These are phyloP conservation scores for Pyralis farinalis DNA, from an alignment of 2,888 invertebrate species.

Conservation along the genomic window DNA sequence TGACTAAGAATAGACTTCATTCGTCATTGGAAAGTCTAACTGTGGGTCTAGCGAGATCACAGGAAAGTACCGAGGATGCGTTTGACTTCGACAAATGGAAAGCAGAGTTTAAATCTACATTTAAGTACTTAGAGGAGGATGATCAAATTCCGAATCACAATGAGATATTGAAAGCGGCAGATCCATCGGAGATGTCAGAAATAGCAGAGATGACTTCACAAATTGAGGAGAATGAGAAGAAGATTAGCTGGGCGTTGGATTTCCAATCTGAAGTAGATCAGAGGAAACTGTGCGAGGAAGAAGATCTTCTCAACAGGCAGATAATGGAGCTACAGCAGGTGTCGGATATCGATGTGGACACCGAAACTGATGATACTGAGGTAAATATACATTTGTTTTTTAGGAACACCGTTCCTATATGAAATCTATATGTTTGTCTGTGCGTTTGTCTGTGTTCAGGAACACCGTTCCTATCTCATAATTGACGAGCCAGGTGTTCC, in stretches of 20 bases:
- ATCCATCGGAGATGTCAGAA: conserved; percentile 73
- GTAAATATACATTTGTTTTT: conserved; percentile 39
- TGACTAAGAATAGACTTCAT: conserved; percentile 64
- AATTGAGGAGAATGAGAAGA: conserved; percentile 77
- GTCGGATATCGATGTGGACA: conserved; percentile 88
- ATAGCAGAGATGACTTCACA: conserved; percentile 76
- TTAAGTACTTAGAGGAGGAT: conserved; percentile 67
- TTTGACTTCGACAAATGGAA: conserved; percentile 76
- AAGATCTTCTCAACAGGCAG: conserved; percentile 87
- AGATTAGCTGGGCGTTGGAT: conserved; percentile 82
- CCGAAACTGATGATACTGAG: conserved; percentile 90
- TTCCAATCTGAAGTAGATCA: conserved; percentile 87
- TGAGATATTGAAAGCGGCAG: conserved; percentile 62
- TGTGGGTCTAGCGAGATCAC: conserved; percentile 60
- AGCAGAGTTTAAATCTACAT: conserved; percentile 60
- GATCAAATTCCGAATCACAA: conserved; percentile 63
- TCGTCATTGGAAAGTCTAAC: conserved; percentile 70
- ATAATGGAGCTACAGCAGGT: conserved; percentile 87
- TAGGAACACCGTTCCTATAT: too few species aligned
- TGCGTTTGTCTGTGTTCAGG: too few species aligned
- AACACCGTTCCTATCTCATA: too few species aligned
- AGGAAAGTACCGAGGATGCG: conserved; percentile 62
- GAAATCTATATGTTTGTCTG: too few species aligned
- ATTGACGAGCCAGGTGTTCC: too few species aligned
- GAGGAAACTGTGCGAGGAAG: conserved; percentile 87